A percentile compares a stretch with the other conserved stretches of the same genome.
Evolutionary conservation across 2,113 vertebrate genomes (phyloP).

Genomic region (Amazona guildingii): DNA sequence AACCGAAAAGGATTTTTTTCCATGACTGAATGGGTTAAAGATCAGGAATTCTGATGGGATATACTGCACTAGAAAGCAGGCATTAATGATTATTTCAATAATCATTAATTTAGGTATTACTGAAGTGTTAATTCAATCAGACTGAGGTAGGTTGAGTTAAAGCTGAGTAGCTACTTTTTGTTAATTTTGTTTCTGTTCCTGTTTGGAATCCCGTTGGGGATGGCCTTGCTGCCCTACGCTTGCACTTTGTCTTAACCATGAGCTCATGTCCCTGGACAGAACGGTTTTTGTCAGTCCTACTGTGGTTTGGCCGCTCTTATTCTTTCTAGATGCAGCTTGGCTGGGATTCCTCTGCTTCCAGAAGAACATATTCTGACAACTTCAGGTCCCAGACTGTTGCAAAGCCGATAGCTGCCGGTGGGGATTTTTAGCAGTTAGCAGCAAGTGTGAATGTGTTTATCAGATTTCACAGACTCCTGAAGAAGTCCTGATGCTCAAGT

Average conservation of each 20-base stretch:
- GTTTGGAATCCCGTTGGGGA: not conserved
- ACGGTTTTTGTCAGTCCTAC: not conserved
- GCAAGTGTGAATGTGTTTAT: constrained; percentile 13
- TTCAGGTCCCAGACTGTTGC: not conserved
- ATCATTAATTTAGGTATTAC: not conserved
- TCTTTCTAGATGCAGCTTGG: not conserved
- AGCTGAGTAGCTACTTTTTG: not conserved
- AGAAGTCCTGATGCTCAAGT: not conserved
- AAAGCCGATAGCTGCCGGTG: not conserved
- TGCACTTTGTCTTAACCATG: not conserved
- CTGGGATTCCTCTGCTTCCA: not conserved
- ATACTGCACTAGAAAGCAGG: not conserved
- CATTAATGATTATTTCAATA: not conserved
- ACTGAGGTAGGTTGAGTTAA: not conserved
- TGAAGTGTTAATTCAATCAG: not conserved
- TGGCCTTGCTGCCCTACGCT: not conserved
- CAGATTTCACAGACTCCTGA: constrained; percentile 14
- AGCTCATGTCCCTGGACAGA: not conserved
- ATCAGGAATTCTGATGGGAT: not conserved
- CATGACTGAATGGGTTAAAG: not conserved
- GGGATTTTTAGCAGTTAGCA: constrained; percentile 2
- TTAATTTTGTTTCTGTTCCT: not conserved
- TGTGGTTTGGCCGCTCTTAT: not conserved
- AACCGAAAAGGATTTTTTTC: not conserved
- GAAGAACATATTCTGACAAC: not conserved